Evolutionary conservation across 2,888 invertebrate species (phyloP), one percentile per base, ranked within the genome.

Genomic region (Erebia ligea): DNA sequence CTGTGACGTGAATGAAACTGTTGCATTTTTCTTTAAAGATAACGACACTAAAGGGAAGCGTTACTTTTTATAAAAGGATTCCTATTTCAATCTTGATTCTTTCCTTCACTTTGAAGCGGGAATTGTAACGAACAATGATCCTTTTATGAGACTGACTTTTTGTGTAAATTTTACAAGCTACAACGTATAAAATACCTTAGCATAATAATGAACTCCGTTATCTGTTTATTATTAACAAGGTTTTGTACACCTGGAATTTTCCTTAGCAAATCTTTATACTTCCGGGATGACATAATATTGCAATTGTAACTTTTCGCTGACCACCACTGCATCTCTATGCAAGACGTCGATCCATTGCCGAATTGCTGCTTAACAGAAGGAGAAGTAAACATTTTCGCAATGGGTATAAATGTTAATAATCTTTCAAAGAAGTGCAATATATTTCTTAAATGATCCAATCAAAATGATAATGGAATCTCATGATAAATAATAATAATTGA

Each of bases 11-110:
- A 89, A 88, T 85, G 79, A 78, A 89, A 82, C 83, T 86, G 86
- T 85, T 88, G 88, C 86, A 88, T 90, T 90, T 88, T 87, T 90
- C 87, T 87, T 86, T 79, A 78, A 82, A 85, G 84, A 84, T 82
- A 82, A 80, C 75, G 72, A 68, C 62, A 72, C 75, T 77, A 78
- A 78, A 76, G 75, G 75, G 73, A 72, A 72, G 63, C 21, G 71
- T 72, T 57, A 66, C 68, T 59, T 72, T 72, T 72, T 71, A 61
- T 68, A 70, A 73, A 72, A 68, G 62, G 62, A 67, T 65, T 61
- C 57, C 34, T 58, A 48, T 62, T 62, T 48, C 19, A 48, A 62
- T 48, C 48, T 67, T 58, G 45, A 42, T 13, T 48, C 6, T 58
- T 57, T 17, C 57, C 11, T 45, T 10, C 11, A 58, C 19, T 57